Conservation (phyloP, 2,797 vertebrate genomes). For the Columba guinea region DNA sequence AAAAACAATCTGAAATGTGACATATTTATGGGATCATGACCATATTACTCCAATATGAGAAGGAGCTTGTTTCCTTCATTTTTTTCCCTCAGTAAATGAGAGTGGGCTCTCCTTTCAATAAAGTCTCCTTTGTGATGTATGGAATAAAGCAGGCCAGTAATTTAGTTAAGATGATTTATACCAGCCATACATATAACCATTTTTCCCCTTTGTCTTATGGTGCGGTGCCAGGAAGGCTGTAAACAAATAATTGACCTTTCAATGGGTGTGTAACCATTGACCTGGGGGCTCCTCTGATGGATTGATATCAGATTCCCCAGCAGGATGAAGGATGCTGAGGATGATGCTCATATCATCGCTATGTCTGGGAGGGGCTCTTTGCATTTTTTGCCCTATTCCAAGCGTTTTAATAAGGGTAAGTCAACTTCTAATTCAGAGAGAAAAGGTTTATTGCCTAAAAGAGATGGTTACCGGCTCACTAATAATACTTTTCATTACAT, state of each 20-base stretch:
- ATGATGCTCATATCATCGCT: neutral
- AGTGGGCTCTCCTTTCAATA: neutral
- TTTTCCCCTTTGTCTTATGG: neutral
- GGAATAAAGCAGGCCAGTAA: slow-evolving; percentile 11
- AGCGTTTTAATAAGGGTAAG: neutral
- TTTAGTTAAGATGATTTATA: slow-evolving; percentile 7
- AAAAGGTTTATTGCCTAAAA: neutral
- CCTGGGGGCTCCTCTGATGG: neutral
- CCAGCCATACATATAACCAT: neutral
- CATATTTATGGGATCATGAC: slow-evolving; percentile 24
- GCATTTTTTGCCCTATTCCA: accelerated
- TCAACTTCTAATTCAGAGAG: neutral
- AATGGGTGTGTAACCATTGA: neutral
- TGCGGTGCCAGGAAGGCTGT: slow-evolving; percentile 42
- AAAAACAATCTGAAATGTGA: slow-evolving; percentile 12
- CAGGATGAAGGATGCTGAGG: neutral
- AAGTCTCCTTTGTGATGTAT: neutral
- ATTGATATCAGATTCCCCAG: neutral
- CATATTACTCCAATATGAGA: neutral
- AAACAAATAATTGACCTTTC: slow-evolving; percentile 51
- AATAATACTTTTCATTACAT: neutral
- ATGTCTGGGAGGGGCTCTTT: accelerated
- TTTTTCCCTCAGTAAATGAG: neutral
- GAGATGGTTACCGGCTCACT: neutral
- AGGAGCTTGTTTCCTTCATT: neutral